Conservation (phyloP, 2,888 invertebrate genomes). For the Cosmia pyralina region DNA sequence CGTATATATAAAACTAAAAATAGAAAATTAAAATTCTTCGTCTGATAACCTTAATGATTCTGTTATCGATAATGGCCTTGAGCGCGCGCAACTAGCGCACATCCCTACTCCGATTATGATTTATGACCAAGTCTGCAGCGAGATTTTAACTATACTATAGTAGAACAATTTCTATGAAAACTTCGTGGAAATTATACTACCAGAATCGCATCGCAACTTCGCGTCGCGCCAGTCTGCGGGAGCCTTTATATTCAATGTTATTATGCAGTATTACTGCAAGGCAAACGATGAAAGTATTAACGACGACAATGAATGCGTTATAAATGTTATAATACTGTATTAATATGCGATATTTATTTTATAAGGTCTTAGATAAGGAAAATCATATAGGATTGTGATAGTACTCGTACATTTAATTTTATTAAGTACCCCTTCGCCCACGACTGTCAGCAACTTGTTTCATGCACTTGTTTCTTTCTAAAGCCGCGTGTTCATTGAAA, state of each 20-base stretch:
- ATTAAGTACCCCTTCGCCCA: constrained; percentile 14
- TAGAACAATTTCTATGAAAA: too few relatives aligned
- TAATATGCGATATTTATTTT: constrained; percentile 5
- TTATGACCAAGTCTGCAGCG: too few relatives aligned
- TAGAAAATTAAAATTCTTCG: too few relatives aligned
- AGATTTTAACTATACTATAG: too few relatives aligned
- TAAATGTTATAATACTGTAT: not conserved
- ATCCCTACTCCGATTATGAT: too few relatives aligned
- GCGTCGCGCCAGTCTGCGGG: too few relatives aligned
- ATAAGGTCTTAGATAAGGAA: constrained; percentile 9
- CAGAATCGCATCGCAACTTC: too few relatives aligned
- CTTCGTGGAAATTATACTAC: too few relatives aligned
- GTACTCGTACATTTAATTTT: constrained; percentile 1
- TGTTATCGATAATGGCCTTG: too few relatives aligned
- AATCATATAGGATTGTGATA: constrained; percentile 6
- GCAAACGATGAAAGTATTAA: not conserved
- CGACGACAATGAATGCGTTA: not conserved
- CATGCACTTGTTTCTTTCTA: not conserved
- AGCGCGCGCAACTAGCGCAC: too few relatives aligned
- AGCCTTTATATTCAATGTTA: not conserved
- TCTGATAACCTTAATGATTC: too few relatives aligned
- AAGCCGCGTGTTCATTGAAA: not conserved
- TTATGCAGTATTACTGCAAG: not conserved
- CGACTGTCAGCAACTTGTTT: not conserved
- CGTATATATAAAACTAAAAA: too few relatives aligned